Percentiles rank a stretch among this genome's conserved stretches.
These are phyloP conservation scores for Hipparchia sbordonii DNA, from an alignment of 2,888 invertebrate species.

Conservation along the genomic window DNA sequence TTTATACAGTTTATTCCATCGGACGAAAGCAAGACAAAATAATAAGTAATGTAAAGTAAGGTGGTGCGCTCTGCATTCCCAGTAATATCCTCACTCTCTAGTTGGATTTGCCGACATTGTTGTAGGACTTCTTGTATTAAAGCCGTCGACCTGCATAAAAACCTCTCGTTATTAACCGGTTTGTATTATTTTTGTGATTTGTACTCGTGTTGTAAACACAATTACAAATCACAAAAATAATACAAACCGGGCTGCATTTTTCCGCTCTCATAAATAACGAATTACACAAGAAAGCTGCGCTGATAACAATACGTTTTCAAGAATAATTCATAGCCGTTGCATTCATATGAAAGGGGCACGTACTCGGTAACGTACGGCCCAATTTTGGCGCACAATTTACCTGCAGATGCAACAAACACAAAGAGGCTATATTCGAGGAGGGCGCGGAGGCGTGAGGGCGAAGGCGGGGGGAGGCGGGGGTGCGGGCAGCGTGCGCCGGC, in stretches of 20 bases:
- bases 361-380: slow-evolving; percentile 69
- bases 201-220: neutral
- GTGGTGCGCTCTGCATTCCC: neutral
- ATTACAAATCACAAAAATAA: slow-evolving; percentile 37
- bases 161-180: slow-evolving; percentile 8
- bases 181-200: no score
- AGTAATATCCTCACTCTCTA: slow-evolving; percentile 22
- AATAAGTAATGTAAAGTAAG: neutral
- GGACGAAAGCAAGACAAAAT: neutral
- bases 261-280: slow-evolving; percentile 46
- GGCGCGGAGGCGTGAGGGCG: slow-evolving; percentile 44
- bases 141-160: slow-evolving; percentile 30
- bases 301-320: slow-evolving; percentile 75
- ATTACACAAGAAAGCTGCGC: slow-evolving; percentile 60
- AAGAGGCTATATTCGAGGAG: slow-evolving; percentile 72
- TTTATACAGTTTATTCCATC: neutral
- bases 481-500: slow-evolving; percentile 49
- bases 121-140: slow-evolving; percentile 36
- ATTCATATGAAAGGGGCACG: slow-evolving; percentile 67
- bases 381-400: slow-evolving; percentile 80
- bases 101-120: slow-evolving; percentile 31
- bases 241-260: slow-evolving; percentile 36
- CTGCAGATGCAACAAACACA: slow-evolving; percentile 82
- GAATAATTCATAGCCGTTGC: slow-evolving; percentile 75
- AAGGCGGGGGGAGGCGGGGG: slow-evolving; percentile 35